Percentiles rank a stretch among this genome's conserved stretches.
Evolutionary conservation across 1,140 invertebrate species (phyloP).

Genomic region (Chironomus tepperi): DNA sequence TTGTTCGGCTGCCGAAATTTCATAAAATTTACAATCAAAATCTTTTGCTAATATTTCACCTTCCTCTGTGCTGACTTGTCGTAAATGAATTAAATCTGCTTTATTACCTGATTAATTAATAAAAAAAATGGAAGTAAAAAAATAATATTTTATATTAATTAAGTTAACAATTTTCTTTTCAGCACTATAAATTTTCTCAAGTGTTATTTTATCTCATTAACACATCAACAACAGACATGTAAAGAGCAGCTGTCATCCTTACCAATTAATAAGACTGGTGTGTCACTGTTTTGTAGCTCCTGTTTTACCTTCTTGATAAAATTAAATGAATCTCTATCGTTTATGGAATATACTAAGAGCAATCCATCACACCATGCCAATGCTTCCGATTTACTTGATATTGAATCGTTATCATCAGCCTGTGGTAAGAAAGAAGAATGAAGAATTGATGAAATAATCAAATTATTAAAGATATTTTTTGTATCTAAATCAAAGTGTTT

Average conservation of each 20-base stretch:
- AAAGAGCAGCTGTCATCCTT: neutral
- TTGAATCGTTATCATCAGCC: constrained; percentile 58
- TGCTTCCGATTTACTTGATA: constrained; percentile 53
- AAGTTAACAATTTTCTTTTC: too few species aligned
- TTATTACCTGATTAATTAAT: constrained; percentile 67
- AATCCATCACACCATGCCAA: constrained; percentile 84
- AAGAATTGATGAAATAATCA: neutral
- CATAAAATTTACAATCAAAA: constrained; percentile 77
- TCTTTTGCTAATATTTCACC: constrained; percentile 81
- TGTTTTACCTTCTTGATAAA: constrained; percentile 69
- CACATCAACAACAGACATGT: constrained; percentile 30
- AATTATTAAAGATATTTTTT: too few species aligned
- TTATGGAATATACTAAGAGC: constrained; percentile 84
- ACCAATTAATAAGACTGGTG: constrained; percentile 55
- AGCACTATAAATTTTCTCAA: too few species aligned
- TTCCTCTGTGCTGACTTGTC: constrained; percentile 81
- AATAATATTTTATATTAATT: too few species aligned
- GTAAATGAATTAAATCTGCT: constrained; percentile 81
- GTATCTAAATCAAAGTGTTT: too few species aligned
- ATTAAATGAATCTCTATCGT: constrained; percentile 76
- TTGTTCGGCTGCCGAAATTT: constrained; percentile 82
- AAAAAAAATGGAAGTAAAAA: neutral
- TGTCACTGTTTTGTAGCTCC: constrained; percentile 53
- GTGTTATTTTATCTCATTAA: too few species aligned
- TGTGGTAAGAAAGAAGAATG: constrained; percentile 33